Evolutionary conservation across 2,113 vertebrate genomes (phyloP).

Genomic region (Odocoileus hemionus): DNA sequence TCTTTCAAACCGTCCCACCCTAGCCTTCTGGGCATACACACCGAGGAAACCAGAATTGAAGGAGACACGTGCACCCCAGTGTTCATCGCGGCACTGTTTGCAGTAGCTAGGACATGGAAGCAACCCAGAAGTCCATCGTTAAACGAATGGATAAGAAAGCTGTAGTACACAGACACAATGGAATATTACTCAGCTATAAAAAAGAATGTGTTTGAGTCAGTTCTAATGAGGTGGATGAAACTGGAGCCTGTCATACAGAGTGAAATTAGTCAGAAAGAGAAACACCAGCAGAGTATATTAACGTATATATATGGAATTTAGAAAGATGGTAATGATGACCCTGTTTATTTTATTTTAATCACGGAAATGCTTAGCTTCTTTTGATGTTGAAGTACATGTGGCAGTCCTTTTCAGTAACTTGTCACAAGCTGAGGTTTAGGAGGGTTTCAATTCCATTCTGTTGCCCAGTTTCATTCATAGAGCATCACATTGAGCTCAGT

Average conservation of each 20-base stretch:
- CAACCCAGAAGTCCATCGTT: background rate
- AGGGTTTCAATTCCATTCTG: rapidly evolving
- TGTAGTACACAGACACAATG: background rate
- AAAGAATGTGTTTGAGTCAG: background rate
- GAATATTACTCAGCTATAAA: background rate
- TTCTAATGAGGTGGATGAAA: background rate
- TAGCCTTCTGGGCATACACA: background rate
- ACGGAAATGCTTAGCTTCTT: background rate
- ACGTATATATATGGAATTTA: background rate
- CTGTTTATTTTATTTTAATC: background rate
- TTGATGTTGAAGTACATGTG: rapidly evolving
- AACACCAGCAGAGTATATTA: background rate
- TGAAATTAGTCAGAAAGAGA: background rate
- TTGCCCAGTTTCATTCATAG: rapidly evolving
- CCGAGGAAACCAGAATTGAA: background rate
- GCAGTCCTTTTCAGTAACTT: rapidly evolving
- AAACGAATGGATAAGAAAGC: background rate
- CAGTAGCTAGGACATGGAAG: background rate
- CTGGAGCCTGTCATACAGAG: background rate
- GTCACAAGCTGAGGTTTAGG: rapidly evolving
- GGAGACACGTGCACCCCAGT: background rate
- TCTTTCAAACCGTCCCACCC: background rate
- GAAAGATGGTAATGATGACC: background rate
- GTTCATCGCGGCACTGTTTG: background rate
- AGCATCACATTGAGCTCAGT: rapidly evolving